A percentile compares a stretch with the other conserved stretches of the same genome.
phyloP scores from a whole-genome alignment of 2,113 vertebrate genomes.

The Limanda limanda region DNA sequence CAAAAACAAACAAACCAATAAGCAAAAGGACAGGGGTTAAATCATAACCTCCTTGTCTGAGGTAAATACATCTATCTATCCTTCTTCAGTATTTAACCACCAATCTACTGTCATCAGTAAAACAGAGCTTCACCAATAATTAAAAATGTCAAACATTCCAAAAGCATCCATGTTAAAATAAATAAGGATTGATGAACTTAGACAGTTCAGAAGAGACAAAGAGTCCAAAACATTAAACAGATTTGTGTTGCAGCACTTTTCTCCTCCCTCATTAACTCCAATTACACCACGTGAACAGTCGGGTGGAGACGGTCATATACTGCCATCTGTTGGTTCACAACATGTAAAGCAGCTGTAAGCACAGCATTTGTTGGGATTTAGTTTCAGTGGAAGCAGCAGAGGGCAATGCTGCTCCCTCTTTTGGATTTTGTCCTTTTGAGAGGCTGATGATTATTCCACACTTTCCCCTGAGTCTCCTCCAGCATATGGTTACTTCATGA shows the following conservation, averaged over 20 bases:
- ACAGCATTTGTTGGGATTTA: background rate
- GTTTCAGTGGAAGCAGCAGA: slow-evolving; percentile 31
- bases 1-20: too few species aligned
- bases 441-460: background rate
- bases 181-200: too few species aligned
- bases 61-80: background rate
- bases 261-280: too few species aligned
- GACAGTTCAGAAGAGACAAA: too few species aligned
- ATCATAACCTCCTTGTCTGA: too few species aligned
- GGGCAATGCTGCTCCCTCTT: slow-evolving; percentile 35
- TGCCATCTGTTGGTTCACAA: slow-evolving; percentile 63
- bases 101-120: too few species aligned
- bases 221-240: too few species aligned
- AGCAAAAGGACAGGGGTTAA: too few species aligned
- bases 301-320: background rate
- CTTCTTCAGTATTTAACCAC: background rate
- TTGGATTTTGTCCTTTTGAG: background rate
- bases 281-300: background rate
- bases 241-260: too few species aligned
- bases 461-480: slow-evolving; percentile 14
- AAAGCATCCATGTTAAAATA: too few species aligned
- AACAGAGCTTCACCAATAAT: too few species aligned
- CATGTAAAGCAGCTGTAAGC: slow-evolving; percentile 19
- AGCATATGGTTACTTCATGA: slow-evolving; percentile 5
- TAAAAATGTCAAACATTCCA: background rate